Percentiles rank a stretch among this genome's conserved stretches.
Evolutionary conservation across 1,140 invertebrate genomes (phyloP).

Genomic region (Orchestia grillus): DNA sequence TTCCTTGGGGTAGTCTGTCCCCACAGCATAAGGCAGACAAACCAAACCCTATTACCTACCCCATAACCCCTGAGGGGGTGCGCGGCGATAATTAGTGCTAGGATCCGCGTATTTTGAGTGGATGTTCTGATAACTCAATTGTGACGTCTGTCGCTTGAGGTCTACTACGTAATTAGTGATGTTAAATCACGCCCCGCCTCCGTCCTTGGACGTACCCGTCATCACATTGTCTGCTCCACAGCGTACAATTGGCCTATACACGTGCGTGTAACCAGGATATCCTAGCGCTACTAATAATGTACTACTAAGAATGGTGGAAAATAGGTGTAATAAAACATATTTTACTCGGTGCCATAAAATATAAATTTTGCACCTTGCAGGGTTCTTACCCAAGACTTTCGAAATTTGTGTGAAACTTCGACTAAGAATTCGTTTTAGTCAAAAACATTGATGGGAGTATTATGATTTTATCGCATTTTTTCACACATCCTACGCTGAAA

Average conservation of each 20-base stretch:
- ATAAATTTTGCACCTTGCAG: too few relatives aligned
- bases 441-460: neutral
- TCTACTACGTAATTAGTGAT: neutral
- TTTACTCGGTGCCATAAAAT: too few relatives aligned
- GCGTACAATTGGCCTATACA: neutral
- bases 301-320: too few relatives aligned
- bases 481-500: neutral
- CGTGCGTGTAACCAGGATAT: neutral
- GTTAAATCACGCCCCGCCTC: neutral
- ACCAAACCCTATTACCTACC: too few relatives aligned
- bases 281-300: neutral
- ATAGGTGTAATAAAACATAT: too few relatives aligned
- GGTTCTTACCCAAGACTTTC: neutral
- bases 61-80: too few relatives aligned
- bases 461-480: neutral
- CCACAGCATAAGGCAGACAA: too few relatives aligned
- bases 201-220: neutral
- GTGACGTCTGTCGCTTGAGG: neutral
- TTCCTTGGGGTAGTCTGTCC: too few relatives aligned
- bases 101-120: too few relatives aligned
- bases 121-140: neutral
- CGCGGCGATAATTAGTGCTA: too few relatives aligned
- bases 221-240: too few relatives aligned
- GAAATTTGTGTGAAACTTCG: neutral
- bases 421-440: neutral